These are phyloP conservation scores for Nomada ruficornis DNA, from an alignment of 2,888 invertebrate genomes.

Conservation along the genomic window DNA sequence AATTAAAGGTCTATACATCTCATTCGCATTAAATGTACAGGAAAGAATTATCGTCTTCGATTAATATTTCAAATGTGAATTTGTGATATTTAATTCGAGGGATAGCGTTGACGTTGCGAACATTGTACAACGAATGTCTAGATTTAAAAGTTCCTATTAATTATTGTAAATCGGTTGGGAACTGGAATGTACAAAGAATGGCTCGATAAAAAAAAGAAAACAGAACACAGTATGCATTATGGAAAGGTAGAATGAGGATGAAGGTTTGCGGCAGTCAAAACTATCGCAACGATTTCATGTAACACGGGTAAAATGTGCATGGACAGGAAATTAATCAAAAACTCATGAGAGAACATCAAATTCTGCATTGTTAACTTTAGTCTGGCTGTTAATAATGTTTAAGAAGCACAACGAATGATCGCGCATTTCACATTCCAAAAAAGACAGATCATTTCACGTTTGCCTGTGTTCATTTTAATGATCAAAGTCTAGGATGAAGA, in stretches of 20 bases:
- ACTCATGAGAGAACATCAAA: conserved; percentile 42
- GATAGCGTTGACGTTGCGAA: conserved; percentile 34
- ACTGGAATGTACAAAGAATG: conserved; percentile 9
- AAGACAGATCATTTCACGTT: conserved; percentile 42
- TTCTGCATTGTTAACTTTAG: conserved; percentile 35
- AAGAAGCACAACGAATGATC: conserved; percentile 59
- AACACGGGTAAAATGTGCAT: conserved; percentile 46
- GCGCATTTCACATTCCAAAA: conserved; percentile 65
- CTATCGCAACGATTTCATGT: neutral
- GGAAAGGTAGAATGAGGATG: neutral
- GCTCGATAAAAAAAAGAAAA: neutral
- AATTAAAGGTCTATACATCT: conserved; percentile 8
- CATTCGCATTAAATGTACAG: conserved; percentile 26
- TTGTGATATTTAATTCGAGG: conserved; percentile 34
- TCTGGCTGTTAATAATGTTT: conserved; percentile 13
- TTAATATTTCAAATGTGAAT: conserved; percentile 26
- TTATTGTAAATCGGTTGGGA: conserved; percentile 31
- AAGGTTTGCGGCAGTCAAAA: neutral
- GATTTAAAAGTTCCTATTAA: conserved; percentile 56
- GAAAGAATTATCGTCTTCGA: conserved; percentile 12
- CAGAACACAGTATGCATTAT: neutral
- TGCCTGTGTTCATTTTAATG: conserved; percentile 58
- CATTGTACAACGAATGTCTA: conserved; percentile 56
- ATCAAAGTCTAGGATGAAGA: conserved; percentile 15
- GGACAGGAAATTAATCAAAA: conserved; percentile 27